phyloP scores from a whole-genome alignment of 2,888 invertebrate genomes.

The Oligia latruncula region DNA sequence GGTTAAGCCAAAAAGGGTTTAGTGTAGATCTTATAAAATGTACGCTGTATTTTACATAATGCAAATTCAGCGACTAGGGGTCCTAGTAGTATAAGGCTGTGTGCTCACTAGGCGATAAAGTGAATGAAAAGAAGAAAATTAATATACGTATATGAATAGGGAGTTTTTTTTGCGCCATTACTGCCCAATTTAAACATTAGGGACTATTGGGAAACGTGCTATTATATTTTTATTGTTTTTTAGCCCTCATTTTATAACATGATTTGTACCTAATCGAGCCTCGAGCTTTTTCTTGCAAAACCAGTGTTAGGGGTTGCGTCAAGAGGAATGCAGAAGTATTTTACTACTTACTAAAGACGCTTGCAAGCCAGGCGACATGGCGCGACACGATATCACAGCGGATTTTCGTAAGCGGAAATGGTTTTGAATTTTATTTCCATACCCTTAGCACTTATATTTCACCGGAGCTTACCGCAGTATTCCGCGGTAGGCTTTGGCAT shows the following conservation, averaged over 20 bases:
- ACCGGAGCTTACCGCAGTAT: no score
- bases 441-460: no score
- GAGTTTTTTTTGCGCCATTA: background rate
- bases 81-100: conserved; percentile 7
- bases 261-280: no score
- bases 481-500: no score
- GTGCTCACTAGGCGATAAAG: background rate
- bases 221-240: background rate
- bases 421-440: no score
- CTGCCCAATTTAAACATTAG: no score
- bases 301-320: no score
- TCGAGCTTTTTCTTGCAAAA: background rate
- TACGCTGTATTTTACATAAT: conserved; percentile 44
- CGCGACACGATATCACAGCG: background rate
- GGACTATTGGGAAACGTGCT: background rate
- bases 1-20: conserved; percentile 48
- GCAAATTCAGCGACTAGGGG: conserved; percentile 33
- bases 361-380: background rate
- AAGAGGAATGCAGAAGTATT: background rate
- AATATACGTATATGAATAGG: background rate
- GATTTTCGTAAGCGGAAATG: background rate
- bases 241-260: no score
- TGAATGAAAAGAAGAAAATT: background rate
- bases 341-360: background rate
- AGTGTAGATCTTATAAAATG: conserved; percentile 35